phyloP scores from a whole-genome alignment of 1,140 invertebrate species.

The Dinoponera quadriceps region DNA sequence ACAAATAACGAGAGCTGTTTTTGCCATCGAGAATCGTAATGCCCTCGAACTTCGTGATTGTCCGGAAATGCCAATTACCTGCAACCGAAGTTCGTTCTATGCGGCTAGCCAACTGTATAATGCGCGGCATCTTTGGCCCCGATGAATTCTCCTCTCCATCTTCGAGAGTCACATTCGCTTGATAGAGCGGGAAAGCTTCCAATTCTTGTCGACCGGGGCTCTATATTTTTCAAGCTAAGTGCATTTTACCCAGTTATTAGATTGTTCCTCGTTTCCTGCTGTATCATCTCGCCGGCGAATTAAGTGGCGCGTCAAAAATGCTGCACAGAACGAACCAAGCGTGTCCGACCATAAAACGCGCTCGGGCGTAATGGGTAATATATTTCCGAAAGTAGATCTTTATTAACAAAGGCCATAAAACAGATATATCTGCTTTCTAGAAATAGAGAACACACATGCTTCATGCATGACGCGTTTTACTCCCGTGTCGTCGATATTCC shows the following conservation, averaged over 20 bases:
- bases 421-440: slow-evolving; percentile 6
- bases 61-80: slow-evolving; percentile 45
- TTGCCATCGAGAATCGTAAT: slow-evolving; percentile 3
- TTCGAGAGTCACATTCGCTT: neutral
- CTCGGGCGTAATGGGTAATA: slow-evolving; percentile 1
- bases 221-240: slow-evolving; percentile 45
- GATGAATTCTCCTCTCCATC: slow-evolving; percentile 39
- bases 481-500: slow-evolving; percentile 6
- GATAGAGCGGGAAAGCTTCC: slow-evolving; percentile 34
- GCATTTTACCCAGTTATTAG: slow-evolving; percentile 40
- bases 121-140: slow-evolving; percentile 31
- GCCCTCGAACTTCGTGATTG: slow-evolving; percentile 43
- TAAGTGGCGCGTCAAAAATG: slow-evolving; percentile 46
- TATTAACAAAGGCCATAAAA: slow-evolving; percentile 26
- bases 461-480: slow-evolving; percentile 6
- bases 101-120: slow-evolving; percentile 42
- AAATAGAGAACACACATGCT: slow-evolving; percentile 4
- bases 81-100: slow-evolving; percentile 20
- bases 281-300: slow-evolving; percentile 18
- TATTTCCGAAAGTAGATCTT: slow-evolving; percentile 2
- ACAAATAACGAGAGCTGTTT: neutral
- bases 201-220: slow-evolving; percentile 11
- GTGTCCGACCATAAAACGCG: slow-evolving; percentile 6
- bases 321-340: neutral
- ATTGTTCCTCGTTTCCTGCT: slow-evolving; percentile 37